A percentile compares a stretch with the other conserved stretches of the same genome.
phyloP scores from a whole-genome alignment of 2,113 vertebrate species.

The Grus americana region DNA sequence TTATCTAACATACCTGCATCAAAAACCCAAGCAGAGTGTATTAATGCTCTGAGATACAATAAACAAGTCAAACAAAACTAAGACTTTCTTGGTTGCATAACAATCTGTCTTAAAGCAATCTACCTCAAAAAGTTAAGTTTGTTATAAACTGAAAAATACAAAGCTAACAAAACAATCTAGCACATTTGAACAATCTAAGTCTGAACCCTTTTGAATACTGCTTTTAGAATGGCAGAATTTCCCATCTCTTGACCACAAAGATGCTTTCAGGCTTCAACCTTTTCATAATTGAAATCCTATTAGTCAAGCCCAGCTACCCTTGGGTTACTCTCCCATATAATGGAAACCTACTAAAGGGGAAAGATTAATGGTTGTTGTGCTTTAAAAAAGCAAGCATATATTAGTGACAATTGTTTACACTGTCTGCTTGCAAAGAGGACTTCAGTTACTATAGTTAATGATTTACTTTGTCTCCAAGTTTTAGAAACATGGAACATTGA shows the following conservation, averaged over 20 bases:
- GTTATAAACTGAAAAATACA: background rate
- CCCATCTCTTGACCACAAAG: background rate
- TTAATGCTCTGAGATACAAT: background rate
- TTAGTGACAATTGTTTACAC: background rate
- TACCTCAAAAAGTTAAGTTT: background rate
- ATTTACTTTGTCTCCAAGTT: conserved; percentile 30
- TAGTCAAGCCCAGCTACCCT: background rate
- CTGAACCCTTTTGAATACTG: background rate
- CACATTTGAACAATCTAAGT: background rate
- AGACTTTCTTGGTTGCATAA: background rate
- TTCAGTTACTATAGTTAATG: background rate
- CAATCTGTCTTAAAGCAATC: background rate
- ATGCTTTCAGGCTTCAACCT: background rate
- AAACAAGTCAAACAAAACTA: background rate
- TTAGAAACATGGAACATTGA: background rate
- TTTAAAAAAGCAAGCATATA: background rate
- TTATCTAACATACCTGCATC: background rate
- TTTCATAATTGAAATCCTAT: background rate
- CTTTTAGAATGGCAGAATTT: background rate
- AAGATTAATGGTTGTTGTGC: background rate
- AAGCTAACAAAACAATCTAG: background rate
- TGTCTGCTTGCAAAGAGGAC: background rate
- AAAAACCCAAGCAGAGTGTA: background rate
- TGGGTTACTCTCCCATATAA: background rate
- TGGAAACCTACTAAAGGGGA: background rate